Conservation (phyloP, 2,797 vertebrate species). For the Pangasius sanitwongsei region DNA sequence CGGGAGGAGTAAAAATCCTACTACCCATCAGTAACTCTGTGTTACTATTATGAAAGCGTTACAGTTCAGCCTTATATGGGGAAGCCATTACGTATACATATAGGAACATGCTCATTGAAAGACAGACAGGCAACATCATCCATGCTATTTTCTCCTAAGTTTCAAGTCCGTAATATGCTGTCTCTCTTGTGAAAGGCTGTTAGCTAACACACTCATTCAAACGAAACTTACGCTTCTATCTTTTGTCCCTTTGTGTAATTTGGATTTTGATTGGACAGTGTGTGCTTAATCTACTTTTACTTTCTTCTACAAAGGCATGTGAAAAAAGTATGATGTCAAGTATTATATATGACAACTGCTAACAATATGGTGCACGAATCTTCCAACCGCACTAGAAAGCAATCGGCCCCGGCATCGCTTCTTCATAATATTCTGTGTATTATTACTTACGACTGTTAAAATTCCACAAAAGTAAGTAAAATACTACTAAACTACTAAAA, state of each 20-base stretch:
- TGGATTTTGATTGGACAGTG: neutral
- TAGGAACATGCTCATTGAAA: neutral
- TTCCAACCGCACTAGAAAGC: neutral
- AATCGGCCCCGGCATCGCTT: neutral
- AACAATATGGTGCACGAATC: neutral
- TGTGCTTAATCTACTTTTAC: too few relatives aligned
- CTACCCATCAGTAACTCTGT: neutral
- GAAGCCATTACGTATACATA: neutral
- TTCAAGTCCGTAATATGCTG: neutral
- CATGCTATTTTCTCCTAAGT: neutral
- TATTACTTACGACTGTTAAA: neutral
- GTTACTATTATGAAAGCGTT: neutral
- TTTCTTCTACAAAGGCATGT: neutral
- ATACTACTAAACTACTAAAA: neutral
- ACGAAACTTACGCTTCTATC: neutral
- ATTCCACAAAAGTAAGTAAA: neutral
- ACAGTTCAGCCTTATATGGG: neutral
- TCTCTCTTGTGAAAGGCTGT: neutral
- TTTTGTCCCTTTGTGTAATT: neutral
- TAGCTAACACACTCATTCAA: neutral
- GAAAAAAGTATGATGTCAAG: neutral
- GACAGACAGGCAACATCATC: neutral
- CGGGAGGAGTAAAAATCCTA: neutral
- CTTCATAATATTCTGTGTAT: neutral
- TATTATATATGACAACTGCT: neutral